phyloP scores from a whole-genome alignment of 1,140 invertebrate species.

The Atopsyche davidsoni region DNA sequence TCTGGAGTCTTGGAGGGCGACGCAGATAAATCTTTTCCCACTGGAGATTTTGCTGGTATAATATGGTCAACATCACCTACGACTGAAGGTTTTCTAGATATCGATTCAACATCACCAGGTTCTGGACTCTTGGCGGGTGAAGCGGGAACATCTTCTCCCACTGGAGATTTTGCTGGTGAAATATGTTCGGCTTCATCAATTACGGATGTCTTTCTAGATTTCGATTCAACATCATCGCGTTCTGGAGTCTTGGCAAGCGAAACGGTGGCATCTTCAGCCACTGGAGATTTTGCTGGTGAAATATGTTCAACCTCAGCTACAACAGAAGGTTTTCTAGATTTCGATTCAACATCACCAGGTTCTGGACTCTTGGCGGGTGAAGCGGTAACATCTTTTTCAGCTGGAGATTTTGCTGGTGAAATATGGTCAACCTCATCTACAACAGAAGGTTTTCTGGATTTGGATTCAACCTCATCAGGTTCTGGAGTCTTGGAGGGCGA shows the following conservation, averaged over 20 bases:
- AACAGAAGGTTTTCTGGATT: too few relatives aligned
- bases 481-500: not conserved
- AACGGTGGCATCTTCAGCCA: not conserved
- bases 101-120: not conserved
- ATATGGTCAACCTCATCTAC: too few relatives aligned
- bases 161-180: not conserved
- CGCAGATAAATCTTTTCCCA: too few relatives aligned
- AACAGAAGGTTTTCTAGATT: not conserved
- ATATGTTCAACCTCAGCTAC: not conserved
- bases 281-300: not conserved
- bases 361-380: not conserved
- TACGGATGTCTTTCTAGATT: not conserved
- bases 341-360: not conserved
- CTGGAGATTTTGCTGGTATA: not conserved
- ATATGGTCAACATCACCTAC: too few relatives aligned
- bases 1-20: too few relatives aligned
- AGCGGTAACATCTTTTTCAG: not conserved
- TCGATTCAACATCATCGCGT: not conserved
- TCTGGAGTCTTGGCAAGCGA: not conserved
- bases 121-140: not conserved
- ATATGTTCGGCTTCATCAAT: not conserved
- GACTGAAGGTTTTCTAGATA: too few relatives aligned
- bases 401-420: not conserved
- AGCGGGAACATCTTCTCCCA: not conserved
- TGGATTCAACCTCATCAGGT: not conserved